Conservation (phyloP, 2,113 vertebrate genomes). For the Misgurnus anguillicaudatus region DNA sequence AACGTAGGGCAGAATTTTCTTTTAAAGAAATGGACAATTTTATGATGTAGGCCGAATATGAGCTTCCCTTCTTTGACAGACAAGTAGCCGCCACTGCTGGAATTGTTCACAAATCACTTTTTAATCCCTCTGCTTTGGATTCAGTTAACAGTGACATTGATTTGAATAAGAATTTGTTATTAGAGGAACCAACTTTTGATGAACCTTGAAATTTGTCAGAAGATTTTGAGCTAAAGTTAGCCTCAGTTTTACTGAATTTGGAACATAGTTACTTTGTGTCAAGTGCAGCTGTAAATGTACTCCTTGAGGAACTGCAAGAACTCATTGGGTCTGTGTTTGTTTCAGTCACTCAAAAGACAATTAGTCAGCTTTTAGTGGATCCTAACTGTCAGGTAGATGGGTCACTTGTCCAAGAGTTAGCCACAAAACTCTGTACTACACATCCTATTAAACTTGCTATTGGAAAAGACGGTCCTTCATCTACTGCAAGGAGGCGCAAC, state of each 20-base stretch:
- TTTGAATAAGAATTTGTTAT: not conserved
- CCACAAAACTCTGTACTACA: not conserved
- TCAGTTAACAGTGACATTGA: not conserved
- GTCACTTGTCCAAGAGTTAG: not conserved
- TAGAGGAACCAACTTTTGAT: too few species aligned
- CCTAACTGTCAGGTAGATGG: not conserved
- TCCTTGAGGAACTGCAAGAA: not conserved
- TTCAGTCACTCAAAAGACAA: not conserved
- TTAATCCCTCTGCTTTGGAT: not conserved
- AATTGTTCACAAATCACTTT: not conserved
- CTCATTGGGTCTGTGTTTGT: not conserved
- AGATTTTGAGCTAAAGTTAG: not conserved
- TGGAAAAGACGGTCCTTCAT: not conserved
- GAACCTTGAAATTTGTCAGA: not conserved
- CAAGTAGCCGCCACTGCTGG: too few species aligned
- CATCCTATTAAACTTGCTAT: not conserved
- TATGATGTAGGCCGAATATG: too few species aligned
- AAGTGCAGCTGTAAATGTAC: not conserved
- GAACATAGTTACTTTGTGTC: not conserved
- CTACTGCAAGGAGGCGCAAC: not conserved
- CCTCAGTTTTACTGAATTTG: constrained; percentile 7
- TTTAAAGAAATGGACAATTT: too few species aligned
- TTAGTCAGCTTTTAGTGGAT: not conserved
- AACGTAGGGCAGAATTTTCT: too few species aligned
- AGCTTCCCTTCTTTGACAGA: too few species aligned